A percentile compares a stretch with the other conserved stretches of the same genome.
Evolutionary conservation across 2,888 invertebrate genomes (phyloP).

Genomic region (Drosophila meridiana): DNA sequence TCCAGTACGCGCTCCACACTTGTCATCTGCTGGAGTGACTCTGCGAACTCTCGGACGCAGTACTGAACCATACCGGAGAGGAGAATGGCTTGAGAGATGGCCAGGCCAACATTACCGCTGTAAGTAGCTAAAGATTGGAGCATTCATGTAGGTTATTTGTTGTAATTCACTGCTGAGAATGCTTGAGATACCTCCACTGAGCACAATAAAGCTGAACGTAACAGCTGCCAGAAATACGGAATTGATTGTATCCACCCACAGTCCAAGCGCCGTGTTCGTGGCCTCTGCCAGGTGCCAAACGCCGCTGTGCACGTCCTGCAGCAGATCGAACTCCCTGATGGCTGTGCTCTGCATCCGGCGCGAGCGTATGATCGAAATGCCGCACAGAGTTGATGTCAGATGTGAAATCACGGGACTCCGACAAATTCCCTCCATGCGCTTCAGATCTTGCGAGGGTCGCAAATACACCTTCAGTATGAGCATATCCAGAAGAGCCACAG

Average conservation of each 20-base stretch:
- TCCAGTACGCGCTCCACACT: slow-evolving; percentile 90
- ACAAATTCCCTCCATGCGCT: slow-evolving; percentile 89
- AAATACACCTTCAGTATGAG: slow-evolving; percentile 89
- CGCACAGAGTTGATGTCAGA: slow-evolving; percentile 92
- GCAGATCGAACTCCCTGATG: slow-evolving; percentile 89
- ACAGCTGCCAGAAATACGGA: slow-evolving; percentile 88
- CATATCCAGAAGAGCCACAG: slow-evolving; percentile 88
- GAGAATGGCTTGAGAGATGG: slow-evolving; percentile 89
- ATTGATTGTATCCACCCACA: slow-evolving; percentile 90
- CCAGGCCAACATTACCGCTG: slow-evolving; percentile 90
- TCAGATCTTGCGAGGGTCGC: slow-evolving; percentile 90
- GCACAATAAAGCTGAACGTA: slow-evolving; percentile 87
- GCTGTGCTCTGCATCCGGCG: slow-evolving; percentile 90
- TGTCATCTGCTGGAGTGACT: slow-evolving; percentile 89
- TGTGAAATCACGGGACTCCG: slow-evolving; percentile 96
- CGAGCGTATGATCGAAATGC: slow-evolving; percentile 94
- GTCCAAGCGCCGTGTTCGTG: slow-evolving; percentile 88
- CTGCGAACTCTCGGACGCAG: slow-evolving; percentile 89
- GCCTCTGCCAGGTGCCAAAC: slow-evolving; percentile 82
- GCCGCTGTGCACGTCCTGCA: slow-evolving; percentile 87
- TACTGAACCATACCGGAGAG: slow-evolving; percentile 90
- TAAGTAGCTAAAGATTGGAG: slow-evolving; percentile 82
- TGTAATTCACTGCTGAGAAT: neutral
- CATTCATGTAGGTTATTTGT: neutral
- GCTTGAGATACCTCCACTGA: slow-evolving; percentile 86